A percentile compares a stretch with the other conserved stretches of the same genome.
phyloP scores from a whole-genome alignment of 2,888 invertebrate species.

The Galerucella nymphaeae region DNA sequence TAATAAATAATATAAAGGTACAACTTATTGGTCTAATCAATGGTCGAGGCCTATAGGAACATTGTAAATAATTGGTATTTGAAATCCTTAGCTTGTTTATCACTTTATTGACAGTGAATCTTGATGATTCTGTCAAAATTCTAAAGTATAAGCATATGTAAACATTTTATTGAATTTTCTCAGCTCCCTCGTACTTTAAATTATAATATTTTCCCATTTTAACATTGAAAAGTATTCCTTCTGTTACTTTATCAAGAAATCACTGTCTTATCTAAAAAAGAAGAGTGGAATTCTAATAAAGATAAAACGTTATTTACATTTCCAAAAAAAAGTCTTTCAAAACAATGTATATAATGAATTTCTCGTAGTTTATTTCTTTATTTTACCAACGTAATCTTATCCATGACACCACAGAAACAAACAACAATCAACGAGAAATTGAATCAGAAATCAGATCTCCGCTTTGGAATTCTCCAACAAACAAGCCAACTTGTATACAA shows the following conservation, averaged over 20 bases:
- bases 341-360: conserved; percentile 37
- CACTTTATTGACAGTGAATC: too few relatives aligned
- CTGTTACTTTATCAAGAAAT: conserved; percentile 10
- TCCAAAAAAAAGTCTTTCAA: conserved; percentile 27
- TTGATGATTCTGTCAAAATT: too few relatives aligned
- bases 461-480: conserved; percentile 48
- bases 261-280: conserved; percentile 23
- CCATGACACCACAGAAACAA: conserved; percentile 38
- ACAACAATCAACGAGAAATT: conserved; percentile 40
- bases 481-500: conserved; percentile 56
- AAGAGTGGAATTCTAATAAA: too few relatives aligned
- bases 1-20: too few relatives aligned
- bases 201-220: not conserved
- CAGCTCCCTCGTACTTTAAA: too few relatives aligned
- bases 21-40: too few relatives aligned
- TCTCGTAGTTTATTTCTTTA: conserved; percentile 38
- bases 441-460: conserved; percentile 42
- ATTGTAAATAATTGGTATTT: too few relatives aligned
- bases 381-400: conserved; percentile 43
- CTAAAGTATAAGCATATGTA: too few relatives aligned
- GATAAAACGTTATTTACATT: conserved; percentile 18
- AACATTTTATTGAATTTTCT: too few relatives aligned
- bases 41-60: too few relatives aligned
- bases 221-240: conserved; percentile 1
- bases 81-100: too few relatives aligned